A percentile compares a stretch with the other conserved stretches of the same genome.
Evolutionary conservation across 1,140 invertebrate genomes (phyloP).

Genomic region (Lepidurus apus): DNA sequence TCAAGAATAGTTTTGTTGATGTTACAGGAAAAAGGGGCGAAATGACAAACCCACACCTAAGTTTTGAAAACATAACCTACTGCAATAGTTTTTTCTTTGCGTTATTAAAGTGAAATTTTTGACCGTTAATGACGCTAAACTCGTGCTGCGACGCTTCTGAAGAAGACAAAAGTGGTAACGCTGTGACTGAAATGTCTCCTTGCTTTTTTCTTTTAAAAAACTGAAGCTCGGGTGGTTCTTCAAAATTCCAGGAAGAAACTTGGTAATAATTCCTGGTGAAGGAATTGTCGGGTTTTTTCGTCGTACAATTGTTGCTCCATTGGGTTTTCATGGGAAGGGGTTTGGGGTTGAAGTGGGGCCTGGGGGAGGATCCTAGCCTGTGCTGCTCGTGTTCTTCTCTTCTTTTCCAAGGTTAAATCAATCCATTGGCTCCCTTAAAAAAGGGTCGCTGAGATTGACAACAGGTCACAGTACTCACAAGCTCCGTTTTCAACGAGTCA

Average conservation of each 20-base stretch:
- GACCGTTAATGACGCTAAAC: no score
- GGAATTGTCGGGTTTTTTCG: not conserved
- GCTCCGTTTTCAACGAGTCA: conserved; percentile 21
- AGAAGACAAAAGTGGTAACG: no score
- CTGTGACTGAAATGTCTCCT: no score
- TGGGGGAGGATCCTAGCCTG: not conserved
- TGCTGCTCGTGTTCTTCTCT: conserved; percentile 8
- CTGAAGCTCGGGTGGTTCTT: not conserved
- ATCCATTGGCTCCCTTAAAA: conserved; percentile 1
- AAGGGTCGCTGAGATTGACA: conserved; percentile 18
- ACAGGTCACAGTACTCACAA: not conserved
- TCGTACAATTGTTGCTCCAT: not conserved
- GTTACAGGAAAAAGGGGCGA: no score
- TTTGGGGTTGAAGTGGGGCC: not conserved
- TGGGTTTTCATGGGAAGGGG: not conserved
- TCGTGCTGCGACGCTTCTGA: no score
- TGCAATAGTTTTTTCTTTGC: no score
- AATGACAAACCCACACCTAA: no score
- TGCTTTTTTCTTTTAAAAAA: not conserved
- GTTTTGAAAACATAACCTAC: no score
- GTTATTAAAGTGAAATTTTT: no score
- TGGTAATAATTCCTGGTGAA: not conserved
- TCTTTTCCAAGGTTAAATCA: not conserved
- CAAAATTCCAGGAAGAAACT: not conserved
- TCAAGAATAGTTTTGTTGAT: no score